A percentile compares a stretch with the other conserved stretches of the same genome.
phyloP scores from a whole-genome alignment of 2,888 invertebrate genomes.

The Coenonympha arcania region DNA sequence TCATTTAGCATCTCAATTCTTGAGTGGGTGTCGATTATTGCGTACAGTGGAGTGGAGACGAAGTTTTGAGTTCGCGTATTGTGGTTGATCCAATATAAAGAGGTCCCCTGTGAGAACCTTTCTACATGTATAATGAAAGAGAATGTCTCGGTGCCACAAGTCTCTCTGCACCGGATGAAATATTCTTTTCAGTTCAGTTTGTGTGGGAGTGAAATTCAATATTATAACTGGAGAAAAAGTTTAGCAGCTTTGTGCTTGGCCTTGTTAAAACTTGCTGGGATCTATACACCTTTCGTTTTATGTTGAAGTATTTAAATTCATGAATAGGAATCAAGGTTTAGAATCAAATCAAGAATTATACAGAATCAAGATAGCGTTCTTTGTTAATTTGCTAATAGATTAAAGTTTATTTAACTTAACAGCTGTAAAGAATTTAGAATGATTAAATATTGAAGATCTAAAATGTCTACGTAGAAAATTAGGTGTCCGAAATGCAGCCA shows the following conservation, averaged over 20 bases:
- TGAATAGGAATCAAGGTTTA: constrained; percentile 13
- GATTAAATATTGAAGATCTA: no score
- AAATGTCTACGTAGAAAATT: no score
- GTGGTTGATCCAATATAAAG: constrained; percentile 18
- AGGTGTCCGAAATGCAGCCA: no score
- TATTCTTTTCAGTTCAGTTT: constrained; percentile 22
- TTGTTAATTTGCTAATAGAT: not conserved
- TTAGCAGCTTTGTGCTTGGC: constrained; percentile 11
- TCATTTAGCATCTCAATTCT: constrained; percentile 16
- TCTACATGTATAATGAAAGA: constrained; percentile 23
- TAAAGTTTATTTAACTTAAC: no score
- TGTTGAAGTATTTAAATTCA: not conserved
- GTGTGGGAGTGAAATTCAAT: constrained; percentile 29
- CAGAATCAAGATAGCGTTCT: not conserved
- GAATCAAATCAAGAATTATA: no score
- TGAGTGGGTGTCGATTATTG: constrained; percentile 44
- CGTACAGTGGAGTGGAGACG: constrained; percentile 7
- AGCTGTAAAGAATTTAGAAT: no score
- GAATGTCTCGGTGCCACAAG: constrained; percentile 21
- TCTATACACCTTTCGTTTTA: constrained; percentile 19
- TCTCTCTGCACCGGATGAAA: constrained; percentile 22
- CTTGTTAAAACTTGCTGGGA: constrained; percentile 7
- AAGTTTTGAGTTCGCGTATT: constrained; percentile 17
- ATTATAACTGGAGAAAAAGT: constrained; percentile 18
- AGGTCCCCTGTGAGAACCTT: constrained; percentile 15